Evolutionary conservation across 2,888 invertebrate genomes (phyloP), one percentile per base, ranked within the genome.

Genomic region (Microplitis deprimator): DNA sequence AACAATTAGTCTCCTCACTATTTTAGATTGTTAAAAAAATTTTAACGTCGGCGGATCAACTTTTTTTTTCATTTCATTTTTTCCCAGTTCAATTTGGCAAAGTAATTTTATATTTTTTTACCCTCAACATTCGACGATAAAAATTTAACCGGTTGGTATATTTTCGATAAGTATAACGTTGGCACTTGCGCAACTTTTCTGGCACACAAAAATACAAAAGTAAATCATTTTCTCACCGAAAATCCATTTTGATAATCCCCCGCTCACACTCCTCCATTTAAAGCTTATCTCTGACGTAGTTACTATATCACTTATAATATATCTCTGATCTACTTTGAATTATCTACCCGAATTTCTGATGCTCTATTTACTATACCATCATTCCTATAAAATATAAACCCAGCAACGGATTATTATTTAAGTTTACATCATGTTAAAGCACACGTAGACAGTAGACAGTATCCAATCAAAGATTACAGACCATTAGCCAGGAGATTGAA

Each of bases 401-500:
- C 29, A 29, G 29, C 29, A 29, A 29, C 29, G 29, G 4, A 29
- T 29, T 29, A 29, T 29, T 29, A 29, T 29, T 29, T 29, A 29
- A 29, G 29, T 29, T 29, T 0, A 29, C 29, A 29, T 29, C 29
- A 29, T 29, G 29, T 29, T 29, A 29, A 29, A 29, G 50, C 50
- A 13, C 81, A 79, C 82, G 87, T 87, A 87, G 87, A 86, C 87
- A 85, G 87, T 87, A 87, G 87, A 86, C 87, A 85, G 76, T 79
- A 81, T 79, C 86, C 86, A 88, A 88, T 89, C 87, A 87, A 85
- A 87, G 86, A 84, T 87, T 86, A 89, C 87, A 86, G 86, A 79
- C 87, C 89, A 89, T 89, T 89, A 89, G 85, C 85, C 85, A 84
- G 82, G 82, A 79, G 83, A 50, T 50, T 85, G 85, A 88, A 89